Conservation (phyloP, 2,113 vertebrate genomes). For the Anarrhichthys ocellatus region DNA sequence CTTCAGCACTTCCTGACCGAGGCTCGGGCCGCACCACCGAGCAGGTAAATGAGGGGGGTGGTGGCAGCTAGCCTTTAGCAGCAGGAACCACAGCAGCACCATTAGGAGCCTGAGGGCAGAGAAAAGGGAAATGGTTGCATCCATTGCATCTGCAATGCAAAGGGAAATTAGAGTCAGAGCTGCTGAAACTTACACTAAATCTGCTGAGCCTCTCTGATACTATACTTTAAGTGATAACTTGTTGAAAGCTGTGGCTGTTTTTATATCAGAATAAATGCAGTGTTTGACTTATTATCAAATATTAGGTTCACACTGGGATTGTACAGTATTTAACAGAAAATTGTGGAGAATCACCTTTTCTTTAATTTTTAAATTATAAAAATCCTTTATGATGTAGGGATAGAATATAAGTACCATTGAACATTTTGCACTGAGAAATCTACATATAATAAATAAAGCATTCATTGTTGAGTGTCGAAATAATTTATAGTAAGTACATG, state of each 20-base stretch:
- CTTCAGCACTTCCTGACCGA: conserved; percentile 90
- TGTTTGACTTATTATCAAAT: not conserved
- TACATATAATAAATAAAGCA: not conserved
- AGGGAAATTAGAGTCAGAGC: conserved; percentile 56
- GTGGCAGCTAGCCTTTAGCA: conserved; percentile 45
- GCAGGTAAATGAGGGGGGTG: conserved; percentile 83
- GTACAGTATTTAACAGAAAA: not conserved
- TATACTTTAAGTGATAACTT: conserved; percentile 46
- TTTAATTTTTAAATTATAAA: not conserved
- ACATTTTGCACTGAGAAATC: not conserved
- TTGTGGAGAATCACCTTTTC: conserved; percentile 1
- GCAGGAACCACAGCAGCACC: conserved; percentile 71
- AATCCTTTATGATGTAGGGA: not conserved
- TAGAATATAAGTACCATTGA: not conserved
- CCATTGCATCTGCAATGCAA: conserved; percentile 62
- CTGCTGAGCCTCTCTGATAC: conserved; percentile 48
- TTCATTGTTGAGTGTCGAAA: not conserved
- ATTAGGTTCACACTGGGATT: not conserved
- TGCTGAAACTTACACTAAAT: conserved; percentile 52
- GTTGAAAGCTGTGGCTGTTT: conserved; percentile 24
- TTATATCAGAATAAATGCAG: conserved; percentile 22
- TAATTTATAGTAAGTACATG: too few species aligned
- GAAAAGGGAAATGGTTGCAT: conserved; percentile 69
- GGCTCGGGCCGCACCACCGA: conserved; percentile 83
- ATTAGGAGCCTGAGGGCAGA: conserved; percentile 73